phyloP scores from a whole-genome alignment of 2,888 invertebrate genomes.

The Standfussiana lucernea region DNA sequence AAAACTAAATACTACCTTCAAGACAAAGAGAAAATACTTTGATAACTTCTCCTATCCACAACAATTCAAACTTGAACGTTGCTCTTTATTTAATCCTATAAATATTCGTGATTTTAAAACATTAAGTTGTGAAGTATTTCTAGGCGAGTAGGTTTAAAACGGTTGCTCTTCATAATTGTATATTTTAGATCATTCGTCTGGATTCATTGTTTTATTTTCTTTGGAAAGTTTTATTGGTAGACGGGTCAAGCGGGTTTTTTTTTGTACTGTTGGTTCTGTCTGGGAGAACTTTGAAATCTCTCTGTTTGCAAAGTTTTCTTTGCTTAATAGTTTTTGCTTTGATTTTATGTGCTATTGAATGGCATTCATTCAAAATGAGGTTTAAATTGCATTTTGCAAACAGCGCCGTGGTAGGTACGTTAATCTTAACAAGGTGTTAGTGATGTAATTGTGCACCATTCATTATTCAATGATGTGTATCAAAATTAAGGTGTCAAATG shows the following conservation, averaged over 20 bases:
- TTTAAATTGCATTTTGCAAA: background rate
- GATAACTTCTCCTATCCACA: conserved; percentile 30
- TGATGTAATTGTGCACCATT: background rate
- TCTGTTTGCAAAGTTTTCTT: background rate
- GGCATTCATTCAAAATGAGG: background rate
- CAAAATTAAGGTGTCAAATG: background rate
- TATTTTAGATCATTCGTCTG: conserved; percentile 57
- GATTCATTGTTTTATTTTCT: conserved; percentile 48
- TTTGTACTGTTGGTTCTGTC: conserved; percentile 37
- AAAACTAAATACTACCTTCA: conserved; percentile 2
- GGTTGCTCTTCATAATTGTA: conserved; percentile 50
- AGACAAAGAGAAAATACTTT: conserved; percentile 24
- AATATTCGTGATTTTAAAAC: conserved; percentile 57
- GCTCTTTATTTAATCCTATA: conserved; percentile 48
- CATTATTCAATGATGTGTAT: background rate
- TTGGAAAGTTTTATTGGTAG: conserved; percentile 34
- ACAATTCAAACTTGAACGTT: conserved; percentile 38
- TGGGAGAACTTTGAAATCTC: background rate
- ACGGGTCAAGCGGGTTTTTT: conserved; percentile 34
- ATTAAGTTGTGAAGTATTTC: conserved; percentile 51
- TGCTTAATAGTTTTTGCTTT: conserved; percentile 3
- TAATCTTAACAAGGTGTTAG: background rate
- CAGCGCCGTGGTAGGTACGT: background rate
- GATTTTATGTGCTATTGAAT: background rate
- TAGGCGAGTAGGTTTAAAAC: conserved; percentile 32